A percentile compares a stretch with the other conserved stretches of the same genome.
Evolutionary conservation across 2,797 vertebrate species (phyloP).

Genomic region (Saxicola maurus): DNA sequence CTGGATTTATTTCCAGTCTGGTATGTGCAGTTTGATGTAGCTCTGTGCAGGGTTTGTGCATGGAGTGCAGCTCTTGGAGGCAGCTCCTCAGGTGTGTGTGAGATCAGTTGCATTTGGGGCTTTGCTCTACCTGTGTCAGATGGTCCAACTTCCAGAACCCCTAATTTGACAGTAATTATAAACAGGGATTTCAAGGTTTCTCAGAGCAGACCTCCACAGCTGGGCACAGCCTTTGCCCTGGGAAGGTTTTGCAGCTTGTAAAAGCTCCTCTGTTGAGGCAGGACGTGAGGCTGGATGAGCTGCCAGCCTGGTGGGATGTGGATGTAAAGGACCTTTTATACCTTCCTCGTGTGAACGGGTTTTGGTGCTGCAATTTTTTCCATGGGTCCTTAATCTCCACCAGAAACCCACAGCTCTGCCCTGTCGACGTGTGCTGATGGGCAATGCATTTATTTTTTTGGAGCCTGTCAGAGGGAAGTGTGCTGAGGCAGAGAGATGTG

Average conservation of each 20-base stretch:
- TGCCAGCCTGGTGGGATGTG: neutral
- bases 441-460: neutral
- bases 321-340: constrained; percentile 38
- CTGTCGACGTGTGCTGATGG: neutral
- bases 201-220: neutral
- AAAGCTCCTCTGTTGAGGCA: constrained; percentile 19
- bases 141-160: neutral
- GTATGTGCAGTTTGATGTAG: neutral
- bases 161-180: neutral
- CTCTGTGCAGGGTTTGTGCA: neutral
- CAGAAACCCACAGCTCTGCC: constrained; percentile 2
- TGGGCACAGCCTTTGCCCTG: neutral
- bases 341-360: neutral
- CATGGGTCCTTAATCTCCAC: neutral
- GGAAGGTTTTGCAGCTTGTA: neutral
- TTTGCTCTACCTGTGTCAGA: neutral
- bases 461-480: neutral
- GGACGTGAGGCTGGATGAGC: neutral
- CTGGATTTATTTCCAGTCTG: neutral
- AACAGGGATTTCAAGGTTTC: neutral
- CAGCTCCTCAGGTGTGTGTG: neutral
- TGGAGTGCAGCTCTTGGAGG: neutral
- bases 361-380: neutral
- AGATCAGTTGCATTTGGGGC: neutral
- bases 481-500: neutral